Conservation (phyloP, 2,797 vertebrate species). For the Cichlasoma orientale region DNA sequence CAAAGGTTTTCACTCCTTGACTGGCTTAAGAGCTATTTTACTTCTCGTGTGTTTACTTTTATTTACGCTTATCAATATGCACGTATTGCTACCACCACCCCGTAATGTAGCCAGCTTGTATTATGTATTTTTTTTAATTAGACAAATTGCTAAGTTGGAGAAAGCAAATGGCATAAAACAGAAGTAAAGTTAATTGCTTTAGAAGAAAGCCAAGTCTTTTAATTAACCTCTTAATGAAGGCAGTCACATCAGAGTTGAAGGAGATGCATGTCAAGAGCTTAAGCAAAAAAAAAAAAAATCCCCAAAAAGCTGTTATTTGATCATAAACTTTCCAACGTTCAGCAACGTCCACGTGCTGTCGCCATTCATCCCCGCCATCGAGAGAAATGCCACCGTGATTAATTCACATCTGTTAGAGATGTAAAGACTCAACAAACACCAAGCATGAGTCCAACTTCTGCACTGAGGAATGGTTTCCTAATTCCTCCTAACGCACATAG, state of each 20-base stretch:
- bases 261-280: slow-evolving; percentile 43
- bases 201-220: slow-evolving; percentile 57
- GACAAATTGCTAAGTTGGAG: slow-evolving; percentile 50
- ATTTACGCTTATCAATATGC: slow-evolving; percentile 17
- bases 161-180: slow-evolving; percentile 55
- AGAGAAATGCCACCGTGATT: slow-evolving; percentile 48
- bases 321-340: slow-evolving; percentile 27
- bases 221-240: slow-evolving; percentile 66
- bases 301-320: slow-evolving; percentile 20
- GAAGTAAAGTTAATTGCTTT: slow-evolving; percentile 62
- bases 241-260: slow-evolving; percentile 36
- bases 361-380: slow-evolving; percentile 28
- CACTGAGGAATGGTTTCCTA: slow-evolving; percentile 48
- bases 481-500: slow-evolving; percentile 54
- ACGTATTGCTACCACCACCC: slow-evolving; percentile 11
- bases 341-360: slow-evolving; percentile 9
- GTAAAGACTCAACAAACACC: slow-evolving; percentile 37
- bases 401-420: slow-evolving; percentile 49
- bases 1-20: not conserved
- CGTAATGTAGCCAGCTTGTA: slow-evolving; percentile 30
- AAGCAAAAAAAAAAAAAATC: slow-evolving; percentile 6
- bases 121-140: slow-evolving; percentile 52
- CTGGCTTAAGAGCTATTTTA: not conserved
- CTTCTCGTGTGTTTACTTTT: slow-evolving; percentile 8
- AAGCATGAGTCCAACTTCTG: slow-evolving; percentile 25